A percentile compares a stretch with the other conserved stretches of the same genome.
Evolutionary conservation across 2,888 invertebrate genomes (phyloP).

Genomic region (Caenorhabditis sinica): DNA sequence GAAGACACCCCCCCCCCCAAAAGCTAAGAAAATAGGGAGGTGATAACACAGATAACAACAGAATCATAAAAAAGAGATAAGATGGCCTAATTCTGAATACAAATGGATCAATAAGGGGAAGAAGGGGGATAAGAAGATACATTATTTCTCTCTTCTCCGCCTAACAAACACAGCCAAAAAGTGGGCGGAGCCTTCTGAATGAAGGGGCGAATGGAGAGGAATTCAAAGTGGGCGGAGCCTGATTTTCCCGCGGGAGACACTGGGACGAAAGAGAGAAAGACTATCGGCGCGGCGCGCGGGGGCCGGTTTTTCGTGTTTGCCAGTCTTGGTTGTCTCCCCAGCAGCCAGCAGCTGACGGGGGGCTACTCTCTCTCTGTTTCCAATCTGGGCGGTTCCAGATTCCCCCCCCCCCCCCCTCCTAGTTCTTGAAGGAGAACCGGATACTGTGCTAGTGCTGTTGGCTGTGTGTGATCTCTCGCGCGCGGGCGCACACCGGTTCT

Average conservation of each 20-base stretch:
- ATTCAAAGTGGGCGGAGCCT: neutral
- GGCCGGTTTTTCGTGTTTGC: conserved; percentile 65
- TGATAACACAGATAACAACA: neutral
- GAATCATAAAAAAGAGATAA: conserved; percentile 8
- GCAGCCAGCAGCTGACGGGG: conserved; percentile 29
- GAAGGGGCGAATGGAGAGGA: neutral
- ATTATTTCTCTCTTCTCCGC: conserved; percentile 10
- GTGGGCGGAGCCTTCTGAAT: conserved; percentile 6
- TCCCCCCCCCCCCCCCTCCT: neutral
- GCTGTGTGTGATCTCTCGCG: conserved; percentile 3
- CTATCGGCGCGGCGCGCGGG: neutral
- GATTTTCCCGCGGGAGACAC: neutral
- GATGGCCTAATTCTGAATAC: neutral
- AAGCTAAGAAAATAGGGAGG: neutral
- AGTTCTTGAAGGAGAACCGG: conserved; percentile 37
- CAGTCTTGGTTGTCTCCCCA: conserved; percentile 25
- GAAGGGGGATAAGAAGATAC: conserved; percentile 43
- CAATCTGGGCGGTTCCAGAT: neutral
- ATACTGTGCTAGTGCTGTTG: conserved; percentile 3
- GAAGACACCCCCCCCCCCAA: no score
- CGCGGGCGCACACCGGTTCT: conserved; percentile 49
- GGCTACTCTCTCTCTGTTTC: conserved; percentile 17
- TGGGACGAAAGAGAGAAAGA: conserved; percentile 5
- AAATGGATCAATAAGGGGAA: neutral
- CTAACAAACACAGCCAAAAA: neutral